Evolutionary conservation across 2,888 invertebrate genomes (phyloP), one percentile per base, ranked within the genome.

Genomic region (Drosophila monieri): DNA sequence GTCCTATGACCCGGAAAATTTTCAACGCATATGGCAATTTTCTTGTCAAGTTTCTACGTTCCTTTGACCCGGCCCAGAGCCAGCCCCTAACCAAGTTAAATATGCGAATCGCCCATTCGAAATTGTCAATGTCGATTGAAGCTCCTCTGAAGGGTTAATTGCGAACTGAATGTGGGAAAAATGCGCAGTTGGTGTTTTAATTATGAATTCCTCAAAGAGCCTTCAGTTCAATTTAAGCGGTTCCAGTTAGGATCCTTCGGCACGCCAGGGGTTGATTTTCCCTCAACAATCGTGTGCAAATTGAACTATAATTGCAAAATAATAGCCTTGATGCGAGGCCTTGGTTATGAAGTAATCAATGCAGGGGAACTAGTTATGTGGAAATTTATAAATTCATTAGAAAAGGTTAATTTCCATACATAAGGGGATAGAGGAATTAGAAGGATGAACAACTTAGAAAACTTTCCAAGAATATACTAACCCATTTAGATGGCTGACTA

Each of bases 1-100:
- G 58, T 53, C 54, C 62, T 51, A 66, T 58, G 61, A 74, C 48
- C 67, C 74, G 79, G 74, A 77, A 72, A 83, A 83, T 79, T 80
- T 83, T 83, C 80, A 85, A 81, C 84, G 80, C 80, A 83, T 85
- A 83, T 80, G 84, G 77, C 86, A 80, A 80, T 80, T 80, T 80
- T 73, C 73, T 73, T 77, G 86, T 77, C 86, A 79, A 72, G 59
- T 79, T 74, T 65, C 48, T 62, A 37, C 37, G 46, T 39, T 52
- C 10, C 35, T 39, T 46, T 44, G 46, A 27, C 48, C 32, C 41
- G 9, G 12, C 9, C 3, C 51, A 35, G 14, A 14, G 39, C 15
- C 30, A 44, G 37, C 18, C 27, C 23, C 21, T n/a, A 18, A 23
- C 35, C 35, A 48, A 55, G 30, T 30, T 25, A 43, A 32, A 10